phyloP scores from a whole-genome alignment of 1,140 invertebrate genomes.

The Pygmarrhopalites habei region DNA sequence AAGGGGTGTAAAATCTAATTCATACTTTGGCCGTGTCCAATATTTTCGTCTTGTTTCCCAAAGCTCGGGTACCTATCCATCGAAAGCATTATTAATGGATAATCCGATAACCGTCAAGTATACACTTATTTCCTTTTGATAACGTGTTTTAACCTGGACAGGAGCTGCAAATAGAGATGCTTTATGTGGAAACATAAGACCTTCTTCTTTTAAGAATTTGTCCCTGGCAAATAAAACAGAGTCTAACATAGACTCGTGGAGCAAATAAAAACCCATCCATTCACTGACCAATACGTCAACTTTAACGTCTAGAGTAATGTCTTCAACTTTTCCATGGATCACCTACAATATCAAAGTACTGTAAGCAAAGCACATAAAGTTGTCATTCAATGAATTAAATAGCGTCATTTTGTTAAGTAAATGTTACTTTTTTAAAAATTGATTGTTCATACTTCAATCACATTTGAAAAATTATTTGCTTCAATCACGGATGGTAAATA shows the following conservation, averaged over 20 bases:
- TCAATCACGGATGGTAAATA: constrained; percentile 71
- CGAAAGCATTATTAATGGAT: too few species aligned
- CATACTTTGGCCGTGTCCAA: constrained; percentile 51
- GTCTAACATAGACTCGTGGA: constrained; percentile 98
- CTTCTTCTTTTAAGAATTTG: constrained; percentile 63
- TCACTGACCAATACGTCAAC: constrained; percentile 96
- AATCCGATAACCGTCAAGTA: too few species aligned
- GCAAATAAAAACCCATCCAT: constrained; percentile 99
- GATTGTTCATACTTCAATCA: constrained; percentile 43
- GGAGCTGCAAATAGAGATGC: constrained; percentile 50
- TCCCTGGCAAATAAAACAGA: constrained; percentile 85
- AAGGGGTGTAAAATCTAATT: constrained; percentile 33
- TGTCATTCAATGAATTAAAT: too few species aligned
- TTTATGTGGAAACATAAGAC: constrained; percentile 47
- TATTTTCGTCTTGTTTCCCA: constrained; percentile 47
- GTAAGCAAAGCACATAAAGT: not conserved
- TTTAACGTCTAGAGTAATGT: constrained; percentile 60
- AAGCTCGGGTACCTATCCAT: constrained; percentile 56
- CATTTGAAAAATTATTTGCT: constrained; percentile 43
- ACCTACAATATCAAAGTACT: too few species aligned
- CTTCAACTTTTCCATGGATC: constrained; percentile 58
- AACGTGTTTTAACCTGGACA: too few species aligned
- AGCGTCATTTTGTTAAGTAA: constrained; percentile 94
- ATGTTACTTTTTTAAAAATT: constrained; percentile 99
- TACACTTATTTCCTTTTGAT: too few species aligned